These are phyloP conservation scores for Gallinago undulata DNA, from an alignment of 2,113 vertebrate species.

Conservation along the genomic window DNA sequence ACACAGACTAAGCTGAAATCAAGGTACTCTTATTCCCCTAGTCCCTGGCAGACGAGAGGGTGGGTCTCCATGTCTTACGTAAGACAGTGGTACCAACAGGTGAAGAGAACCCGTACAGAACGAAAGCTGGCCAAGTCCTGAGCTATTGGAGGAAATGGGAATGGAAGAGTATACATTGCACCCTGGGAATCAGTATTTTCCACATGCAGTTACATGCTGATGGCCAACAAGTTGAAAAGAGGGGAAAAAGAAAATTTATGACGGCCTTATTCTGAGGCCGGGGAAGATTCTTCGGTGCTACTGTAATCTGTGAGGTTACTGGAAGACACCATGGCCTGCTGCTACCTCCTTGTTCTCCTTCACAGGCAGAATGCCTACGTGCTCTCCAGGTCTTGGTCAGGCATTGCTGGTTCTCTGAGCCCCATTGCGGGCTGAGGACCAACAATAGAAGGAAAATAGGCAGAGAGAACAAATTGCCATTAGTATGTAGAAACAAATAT, in stretches of 20 bases:
- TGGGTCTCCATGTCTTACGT: not conserved
- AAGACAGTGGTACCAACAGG: not conserved
- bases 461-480: not conserved
- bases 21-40: not conserved
- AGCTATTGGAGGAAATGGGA: not conserved
- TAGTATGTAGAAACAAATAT: not conserved
- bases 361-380: not conserved
- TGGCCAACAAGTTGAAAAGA: not conserved
- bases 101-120: not conserved
- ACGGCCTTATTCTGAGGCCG: not conserved
- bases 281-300: not conserved
- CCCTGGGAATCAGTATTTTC: not conserved
- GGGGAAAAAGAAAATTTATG: not conserved
- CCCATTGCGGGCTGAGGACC: fast-evolving
- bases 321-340: not conserved
- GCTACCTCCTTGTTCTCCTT: not conserved
- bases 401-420: not conserved
- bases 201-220: not conserved
- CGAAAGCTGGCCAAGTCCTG: not conserved
- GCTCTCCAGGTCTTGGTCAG: not conserved
- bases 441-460: not conserved
- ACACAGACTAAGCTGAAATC: not conserved
- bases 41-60: not conserved
- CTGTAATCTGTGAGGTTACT: not conserved
- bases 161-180: not conserved